Percentiles rank a stretch among this genome's conserved stretches.
Conservation (phyloP, 2,888 invertebrate genomes). For the Ennomos erosarius region DNA sequence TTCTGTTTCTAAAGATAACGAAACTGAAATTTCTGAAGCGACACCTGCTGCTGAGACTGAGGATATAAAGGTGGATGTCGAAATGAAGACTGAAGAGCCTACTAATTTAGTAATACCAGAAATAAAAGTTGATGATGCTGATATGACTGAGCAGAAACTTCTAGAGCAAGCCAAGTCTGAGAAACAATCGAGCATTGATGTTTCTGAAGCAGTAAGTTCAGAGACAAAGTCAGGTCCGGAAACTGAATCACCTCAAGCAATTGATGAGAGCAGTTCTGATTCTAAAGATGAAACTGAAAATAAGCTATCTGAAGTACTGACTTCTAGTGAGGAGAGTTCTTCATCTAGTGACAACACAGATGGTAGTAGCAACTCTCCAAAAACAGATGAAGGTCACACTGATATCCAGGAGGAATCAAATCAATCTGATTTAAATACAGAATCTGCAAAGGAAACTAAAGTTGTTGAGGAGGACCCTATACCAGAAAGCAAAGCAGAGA, state of each 20-base stretch:
- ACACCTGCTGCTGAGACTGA: conserved; percentile 26
- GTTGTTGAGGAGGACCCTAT: conserved; percentile 43
- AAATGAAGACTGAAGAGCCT: conserved; percentile 57
- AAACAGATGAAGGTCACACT: conserved; percentile 60
- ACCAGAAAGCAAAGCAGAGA: conserved; percentile 42
- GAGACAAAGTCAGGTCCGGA: conserved; percentile 43
- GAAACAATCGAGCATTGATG: conserved; percentile 42
- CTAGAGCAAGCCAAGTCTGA: conserved; percentile 56
- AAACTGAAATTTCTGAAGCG: conserved; percentile 43
- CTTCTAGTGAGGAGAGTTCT: conserved; percentile 78
- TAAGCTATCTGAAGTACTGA: conserved; percentile 69
- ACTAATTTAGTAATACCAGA: conserved; percentile 67
- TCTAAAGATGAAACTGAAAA: conserved; percentile 71
- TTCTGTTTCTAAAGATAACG: conserved; percentile 44
- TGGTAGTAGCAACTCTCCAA: conserved; percentile 78
- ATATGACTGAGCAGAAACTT: conserved; percentile 73
- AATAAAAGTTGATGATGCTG: conserved; percentile 76
- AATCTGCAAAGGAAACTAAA: conserved; percentile 45
- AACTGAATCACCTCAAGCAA: conserved; percentile 49
- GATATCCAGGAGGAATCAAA: conserved; percentile 63
- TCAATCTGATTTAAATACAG: conserved; percentile 51
- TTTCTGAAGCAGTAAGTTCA: conserved; percentile 38
- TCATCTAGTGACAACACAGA: conserved; percentile 79
- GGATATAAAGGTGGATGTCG: conserved; percentile 58
- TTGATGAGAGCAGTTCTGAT: conserved; percentile 72